These are phyloP conservation scores for Hystrix cristata DNA, from an alignment of 2,113 vertebrate species.

Conservation along the genomic window DNA sequence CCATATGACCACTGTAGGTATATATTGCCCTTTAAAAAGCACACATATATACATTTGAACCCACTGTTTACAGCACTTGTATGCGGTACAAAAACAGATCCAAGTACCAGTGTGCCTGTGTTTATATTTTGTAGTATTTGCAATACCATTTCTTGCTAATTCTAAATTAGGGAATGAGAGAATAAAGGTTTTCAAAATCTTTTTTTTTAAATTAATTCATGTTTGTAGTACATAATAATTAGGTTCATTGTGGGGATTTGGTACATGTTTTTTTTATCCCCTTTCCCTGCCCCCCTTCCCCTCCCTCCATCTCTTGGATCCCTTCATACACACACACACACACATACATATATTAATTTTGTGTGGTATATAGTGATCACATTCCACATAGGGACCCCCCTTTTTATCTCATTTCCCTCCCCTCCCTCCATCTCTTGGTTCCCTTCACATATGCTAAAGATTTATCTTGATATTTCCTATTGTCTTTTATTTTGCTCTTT, in stretches of 20 bases:
- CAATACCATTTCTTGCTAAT: constrained; percentile 23
- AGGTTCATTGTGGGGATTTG: background rate
- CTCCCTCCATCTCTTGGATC: background rate
- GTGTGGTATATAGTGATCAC: background rate
- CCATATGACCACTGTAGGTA: background rate
- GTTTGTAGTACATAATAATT: background rate
- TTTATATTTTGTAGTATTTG: constrained; percentile 35
- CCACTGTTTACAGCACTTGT: background rate
- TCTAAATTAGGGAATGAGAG: background rate
- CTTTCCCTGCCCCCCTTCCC: background rate
- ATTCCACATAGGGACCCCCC: background rate
- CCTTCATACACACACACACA: too few relatives aligned
- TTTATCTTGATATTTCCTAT: background rate
- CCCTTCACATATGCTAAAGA: background rate
- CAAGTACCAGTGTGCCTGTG: background rate
- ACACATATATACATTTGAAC: background rate
- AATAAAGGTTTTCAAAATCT: constrained; percentile 21
- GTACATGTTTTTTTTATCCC: background rate
- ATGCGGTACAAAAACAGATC: background rate
- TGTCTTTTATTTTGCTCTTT: background rate
- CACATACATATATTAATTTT: too few relatives aligned
- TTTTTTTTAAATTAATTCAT: background rate
- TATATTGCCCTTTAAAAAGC: background rate
- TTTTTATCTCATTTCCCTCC: background rate
- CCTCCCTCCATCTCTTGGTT: background rate